These are phyloP conservation scores for Tringa solitaria DNA, from an alignment of 2,113 vertebrate species.

Conservation along the genomic window DNA sequence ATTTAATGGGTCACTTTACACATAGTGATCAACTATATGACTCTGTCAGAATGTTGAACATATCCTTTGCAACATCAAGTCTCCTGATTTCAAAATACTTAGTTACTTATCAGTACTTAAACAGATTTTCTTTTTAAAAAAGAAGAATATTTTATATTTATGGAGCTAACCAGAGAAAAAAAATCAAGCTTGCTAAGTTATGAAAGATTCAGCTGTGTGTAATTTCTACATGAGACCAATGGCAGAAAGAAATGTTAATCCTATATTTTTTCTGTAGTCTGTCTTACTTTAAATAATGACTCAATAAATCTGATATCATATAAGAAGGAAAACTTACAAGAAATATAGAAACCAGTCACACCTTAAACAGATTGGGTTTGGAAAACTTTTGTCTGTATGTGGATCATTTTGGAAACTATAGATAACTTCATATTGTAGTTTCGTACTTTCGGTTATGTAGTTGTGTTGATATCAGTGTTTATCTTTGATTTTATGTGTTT, in stretches of 20 bases:
- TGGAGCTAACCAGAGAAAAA: not conserved
- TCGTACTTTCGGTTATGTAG: not conserved
- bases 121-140: not conserved
- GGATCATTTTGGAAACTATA: not conserved
- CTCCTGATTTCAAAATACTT: not conserved
- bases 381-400: not conserved
- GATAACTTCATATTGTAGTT: not conserved
- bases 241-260: not conserved
- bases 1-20: not conserved
- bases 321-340: not conserved
- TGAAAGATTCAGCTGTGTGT: not conserved
- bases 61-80: not conserved
- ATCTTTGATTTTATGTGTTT: not conserved
- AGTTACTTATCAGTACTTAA: not conserved
- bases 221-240: not conserved
- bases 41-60: not conserved
- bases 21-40: not conserved
- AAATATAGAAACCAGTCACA: not conserved
- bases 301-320: not conserved
- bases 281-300: not conserved
- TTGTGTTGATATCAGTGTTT: not conserved
- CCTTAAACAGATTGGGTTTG: not conserved
- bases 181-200: not conserved
- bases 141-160: not conserved
- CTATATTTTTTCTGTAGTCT: not conserved